phyloP scores from a whole-genome alignment of 1,140 invertebrate genomes.

The Macrobrachium rosenbergii region DNA sequence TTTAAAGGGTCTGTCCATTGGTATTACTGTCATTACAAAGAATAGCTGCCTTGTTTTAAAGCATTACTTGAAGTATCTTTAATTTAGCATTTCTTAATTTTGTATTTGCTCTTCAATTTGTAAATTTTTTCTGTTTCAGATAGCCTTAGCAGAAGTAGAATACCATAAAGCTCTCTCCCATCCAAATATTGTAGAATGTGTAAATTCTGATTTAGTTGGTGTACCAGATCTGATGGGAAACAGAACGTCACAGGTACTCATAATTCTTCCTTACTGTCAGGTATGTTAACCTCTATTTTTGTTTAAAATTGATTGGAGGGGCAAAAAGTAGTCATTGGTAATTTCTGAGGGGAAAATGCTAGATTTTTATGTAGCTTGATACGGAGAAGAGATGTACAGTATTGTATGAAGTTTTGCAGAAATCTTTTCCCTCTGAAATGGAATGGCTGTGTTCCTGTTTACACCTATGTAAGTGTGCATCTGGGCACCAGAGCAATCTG shows the following conservation, averaged over 20 bases:
- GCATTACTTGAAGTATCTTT: neutral
- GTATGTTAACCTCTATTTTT: conserved; percentile 71
- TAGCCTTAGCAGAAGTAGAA: conserved; percentile 82
- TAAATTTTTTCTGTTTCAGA: conserved; percentile 44
- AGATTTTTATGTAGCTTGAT: too few species aligned
- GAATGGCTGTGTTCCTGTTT: too few species aligned
- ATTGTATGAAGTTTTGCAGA: too few species aligned
- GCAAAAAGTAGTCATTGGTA: neutral
- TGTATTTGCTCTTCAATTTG: neutral
- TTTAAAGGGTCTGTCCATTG: too few species aligned
- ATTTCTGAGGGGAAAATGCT: neutral
- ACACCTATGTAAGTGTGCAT: too few species aligned
- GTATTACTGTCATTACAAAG: too few species aligned
- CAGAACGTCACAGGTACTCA: conserved; percentile 80
- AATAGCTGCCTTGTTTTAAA: neutral
- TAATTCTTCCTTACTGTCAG: conserved; percentile 84
- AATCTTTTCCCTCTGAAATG: too few species aligned
- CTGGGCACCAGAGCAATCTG: too few species aligned
- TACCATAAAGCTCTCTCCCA: conserved; percentile 81
- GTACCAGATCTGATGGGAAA: conserved; percentile 79
- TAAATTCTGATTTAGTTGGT: conserved; percentile 79
- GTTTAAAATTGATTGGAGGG: too few species aligned
- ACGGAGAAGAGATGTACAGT: too few species aligned
- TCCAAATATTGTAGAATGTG: conserved; percentile 82
- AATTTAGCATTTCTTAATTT: neutral